Conservation (phyloP, 1,140 invertebrate species). For the Bombus ignitus region DNA sequence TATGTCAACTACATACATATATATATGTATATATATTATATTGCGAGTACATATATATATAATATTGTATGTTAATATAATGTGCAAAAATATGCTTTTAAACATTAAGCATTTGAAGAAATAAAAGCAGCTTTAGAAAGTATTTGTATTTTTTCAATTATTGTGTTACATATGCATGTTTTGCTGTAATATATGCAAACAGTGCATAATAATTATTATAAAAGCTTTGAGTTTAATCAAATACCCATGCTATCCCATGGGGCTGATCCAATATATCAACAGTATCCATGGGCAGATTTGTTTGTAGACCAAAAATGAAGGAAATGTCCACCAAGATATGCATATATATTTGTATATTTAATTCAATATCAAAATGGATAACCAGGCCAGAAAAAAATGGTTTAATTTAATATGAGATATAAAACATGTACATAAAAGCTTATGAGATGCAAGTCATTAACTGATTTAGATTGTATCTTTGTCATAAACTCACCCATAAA, state of each 20-base stretch:
- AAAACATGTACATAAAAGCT: constrained; percentile 27
- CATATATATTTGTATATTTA: constrained; percentile 26
- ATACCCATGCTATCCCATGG: constrained; percentile 26
- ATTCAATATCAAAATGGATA: constrained; percentile 12
- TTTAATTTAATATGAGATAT: constrained; percentile 12
- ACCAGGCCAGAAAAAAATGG: constrained; percentile 18
- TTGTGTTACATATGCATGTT: constrained; percentile 5
- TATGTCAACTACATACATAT: not conserved
- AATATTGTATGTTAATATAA: not conserved
- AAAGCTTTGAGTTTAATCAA: constrained; percentile 7
- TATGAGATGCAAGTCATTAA: constrained; percentile 46
- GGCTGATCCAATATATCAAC: constrained; percentile 53
- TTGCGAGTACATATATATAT: not conserved
- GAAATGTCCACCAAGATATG: constrained; percentile 50
- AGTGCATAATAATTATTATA: constrained; percentile 5
- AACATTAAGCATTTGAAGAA: not conserved
- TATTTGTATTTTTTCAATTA: not conserved
- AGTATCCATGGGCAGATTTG: constrained; percentile 39
- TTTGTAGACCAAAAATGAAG: constrained; percentile 55
- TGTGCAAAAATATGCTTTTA: not conserved
- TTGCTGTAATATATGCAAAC: constrained; percentile 10
- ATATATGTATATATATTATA: not conserved
- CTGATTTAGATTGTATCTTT: constrained; percentile 52
- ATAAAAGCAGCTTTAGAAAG: not conserved
- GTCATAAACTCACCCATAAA: constrained; percentile 54